Evolutionary conservation across 2,113 vertebrate genomes (phyloP).

Genomic region (Xenopus tropicalis): UCB_Xtro_10.0 CM004451.2:23581001-23581500

Average conservation of each 20-base stretch:
- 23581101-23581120: slow-evolving; percentile 26
- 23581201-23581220: slow-evolving; percentile 9
- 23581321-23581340: slow-evolving; percentile 14
- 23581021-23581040: slow-evolving; percentile 34
- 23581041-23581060: slow-evolving; percentile 32
- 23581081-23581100: neutral
- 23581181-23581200: neutral
- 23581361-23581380: neutral
- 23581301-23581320: slow-evolving; percentile 18
- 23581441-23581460: neutral
- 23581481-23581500: too few relatives aligned
- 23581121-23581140: slow-evolving; percentile 18
- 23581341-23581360: neutral
- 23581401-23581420: neutral
- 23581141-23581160: slow-evolving; percentile 7
- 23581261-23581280: neutral
- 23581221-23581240: neutral
- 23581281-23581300: slow-evolving; percentile 4
- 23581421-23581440: neutral
- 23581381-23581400: neutral
- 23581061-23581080: slow-evolving; percentile 39
- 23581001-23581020: slow-evolving; percentile 21
- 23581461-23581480: neutral
- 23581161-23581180: too few relatives aligned
- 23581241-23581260: slow-evolving; percentile 2